Evolutionary conservation across 35 echinoderm and acorn worm species (phyloP), one percentile per base, ranked within the genome.

Genomic region (Patiria miniata): DNA sequence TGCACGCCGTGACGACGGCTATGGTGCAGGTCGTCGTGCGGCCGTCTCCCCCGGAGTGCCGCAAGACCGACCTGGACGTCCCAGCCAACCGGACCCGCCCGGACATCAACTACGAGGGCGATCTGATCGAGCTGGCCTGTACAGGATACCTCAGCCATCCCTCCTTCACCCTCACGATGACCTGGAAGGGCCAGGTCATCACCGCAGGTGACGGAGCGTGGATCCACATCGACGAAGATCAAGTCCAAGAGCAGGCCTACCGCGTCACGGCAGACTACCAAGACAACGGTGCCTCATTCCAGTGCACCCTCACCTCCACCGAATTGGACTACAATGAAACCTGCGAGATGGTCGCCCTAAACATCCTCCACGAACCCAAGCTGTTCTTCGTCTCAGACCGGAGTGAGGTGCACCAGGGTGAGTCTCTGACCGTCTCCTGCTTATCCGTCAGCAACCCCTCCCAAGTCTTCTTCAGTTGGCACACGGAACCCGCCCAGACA

Each of bases 341-440:
- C 2, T 73, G 65, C 15, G 65, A 73, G 26, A 32, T 16, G 30
- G 29, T 73, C 21, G 30, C 65, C 34, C 7, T 73, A 23, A 73
- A 73, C 29, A 73, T 73, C 14, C 26, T 73, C n/a, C 65, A 73
- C 65, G 65, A 73, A 73, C 65, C 65, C 65, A 73, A 73, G 34
- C 26, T 73, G 23, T 18, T 26, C 26, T 32, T 73, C 12, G 65
- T 36, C 19, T 34, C 34, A 2, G 15, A 73, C 65, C 21, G 34
- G 65, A 73, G 10, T 0, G 65, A 73, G 65, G 65, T 73, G 65
- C 29, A 73, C 65, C 26, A 73, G 26, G 34, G 34, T 23, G 65
- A 73, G 34, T 73, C 65, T 1, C 3, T 73, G 65, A 73, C 65
- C 6, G 65, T 36, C 21, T 73, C 65, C 7, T 73, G 65, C 34